A percentile compares a stretch with the other conserved stretches of the same genome.
Evolutionary conservation across 2,888 invertebrate genomes (phyloP).

Genomic region (Phymatocera aterrima): DNA sequence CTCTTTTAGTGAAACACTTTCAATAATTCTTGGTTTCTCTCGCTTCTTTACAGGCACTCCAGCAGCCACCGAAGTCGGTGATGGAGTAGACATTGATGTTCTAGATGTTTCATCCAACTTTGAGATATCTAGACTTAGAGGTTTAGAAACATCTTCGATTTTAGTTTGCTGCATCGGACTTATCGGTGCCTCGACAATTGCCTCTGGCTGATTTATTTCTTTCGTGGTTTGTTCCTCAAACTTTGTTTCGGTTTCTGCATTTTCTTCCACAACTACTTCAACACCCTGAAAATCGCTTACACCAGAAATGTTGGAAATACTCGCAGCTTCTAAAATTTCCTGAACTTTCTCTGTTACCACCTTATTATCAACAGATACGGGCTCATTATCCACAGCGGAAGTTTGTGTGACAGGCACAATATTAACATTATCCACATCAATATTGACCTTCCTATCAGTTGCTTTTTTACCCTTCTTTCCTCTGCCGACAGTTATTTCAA

Average conservation of each 20-base stretch:
- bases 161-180: conserved; percentile 44
- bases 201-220: conserved; percentile 42
- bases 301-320: conserved; percentile 53
- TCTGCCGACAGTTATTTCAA: conserved; percentile 50
- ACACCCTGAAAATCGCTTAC: conserved; percentile 59
- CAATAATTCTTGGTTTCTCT: conserved; percentile 72
- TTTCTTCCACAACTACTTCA: conserved; percentile 60
- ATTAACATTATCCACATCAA: conserved; percentile 50
- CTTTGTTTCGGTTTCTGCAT: conserved; percentile 54
- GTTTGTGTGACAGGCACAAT: conserved; percentile 29
- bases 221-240: conserved; percentile 43
- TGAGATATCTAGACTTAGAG: conserved; percentile 57
- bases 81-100: conserved; percentile 55
- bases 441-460: conserved; percentile 51
- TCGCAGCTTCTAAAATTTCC: conserved; percentile 47
- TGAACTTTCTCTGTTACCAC: conserved; percentile 46
- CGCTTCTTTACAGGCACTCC: conserved; percentile 70
- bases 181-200: conserved; percentile 11
- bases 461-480: conserved; percentile 56
- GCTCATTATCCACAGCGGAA: background rate
- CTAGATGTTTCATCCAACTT: conserved; percentile 60
- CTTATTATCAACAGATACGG: background rate
- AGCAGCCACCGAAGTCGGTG: conserved; percentile 59
- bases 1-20: conserved; percentile 69
- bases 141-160: conserved; percentile 53